Base-by-base conservation (phyloP, 35 echinoderm and acorn worm species). In the Eucidaris tribuloides region DNA sequence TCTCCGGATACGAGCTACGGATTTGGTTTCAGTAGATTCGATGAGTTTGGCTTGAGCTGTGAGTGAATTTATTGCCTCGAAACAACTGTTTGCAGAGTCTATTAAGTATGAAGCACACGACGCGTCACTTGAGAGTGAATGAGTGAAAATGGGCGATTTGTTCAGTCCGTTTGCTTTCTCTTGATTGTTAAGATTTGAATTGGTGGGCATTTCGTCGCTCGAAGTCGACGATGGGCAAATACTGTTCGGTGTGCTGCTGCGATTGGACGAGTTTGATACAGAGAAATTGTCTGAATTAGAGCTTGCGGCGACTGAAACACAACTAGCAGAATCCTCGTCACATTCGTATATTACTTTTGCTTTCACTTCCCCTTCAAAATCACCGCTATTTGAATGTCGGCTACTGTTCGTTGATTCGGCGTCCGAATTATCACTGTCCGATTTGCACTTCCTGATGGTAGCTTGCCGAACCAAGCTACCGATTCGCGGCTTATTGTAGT, bases 361-460 rank as follows among this genome's bases (percentile, higher is more conserved):
- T 7, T 36, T 74, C 29, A 40, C 29, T 7, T 42, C 41, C 35
- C 44, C 28, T 33, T 74, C 68, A 3, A 74, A 40, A 11, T 74
- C 68, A 32, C 68, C 44, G 68, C 7, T 74, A 7, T 14, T 74
- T 23, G 68, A 74, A 19, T 74, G 68, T 44, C 68, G 33, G 5
- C 68, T 40, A 22, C 68, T 74, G 5, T n/a, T 35, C 37, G 68
- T 74, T 7, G 68, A 74, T 25, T 74, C 68, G 5, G 68, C 68
- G 68, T 74, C 68, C 14, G 68, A 74, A 25, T 40, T 41, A 44
- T 40, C 18, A 44, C 34, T 74, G 2, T 33, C 38, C 7, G 68
- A 74, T 74, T 74, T 74, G 22, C 68, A 74, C 37, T 74, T 74
- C 68, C 68, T 42, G 40, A 74, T 74, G 9, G 68, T 74, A 20